A percentile compares a stretch with the other conserved stretches of the same genome.
Evolutionary conservation across 1,140 invertebrate genomes (phyloP).

Genomic region (Drosophila guanche): DNA sequence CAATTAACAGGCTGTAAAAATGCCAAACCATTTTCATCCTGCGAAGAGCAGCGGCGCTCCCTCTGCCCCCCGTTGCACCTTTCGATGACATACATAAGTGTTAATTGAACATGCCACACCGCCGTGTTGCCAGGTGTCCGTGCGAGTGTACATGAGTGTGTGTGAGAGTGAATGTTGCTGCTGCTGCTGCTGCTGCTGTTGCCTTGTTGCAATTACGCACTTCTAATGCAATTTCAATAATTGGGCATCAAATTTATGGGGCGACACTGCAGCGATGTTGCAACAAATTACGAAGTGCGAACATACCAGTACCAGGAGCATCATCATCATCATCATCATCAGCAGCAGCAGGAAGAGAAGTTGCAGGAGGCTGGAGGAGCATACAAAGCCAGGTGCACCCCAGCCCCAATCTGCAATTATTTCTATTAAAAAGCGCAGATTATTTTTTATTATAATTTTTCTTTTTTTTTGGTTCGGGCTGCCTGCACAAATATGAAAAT

Average conservation of each 20-base stretch:
- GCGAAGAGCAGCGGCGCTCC: too few relatives aligned
- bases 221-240: slow-evolving; percentile 82
- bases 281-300: slow-evolving; percentile 80
- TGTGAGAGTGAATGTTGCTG: slow-evolving; percentile 28
- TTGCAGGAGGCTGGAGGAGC: not conserved
- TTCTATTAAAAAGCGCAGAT: too few relatives aligned
- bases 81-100: slow-evolving; percentile 58
- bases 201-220: slow-evolving; percentile 70
- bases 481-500: slow-evolving; percentile 25
- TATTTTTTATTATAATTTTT: too few relatives aligned
- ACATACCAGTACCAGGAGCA: slow-evolving; percentile 53
- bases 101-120: slow-evolving; percentile 67
- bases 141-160: slow-evolving; percentile 13
- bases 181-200: slow-evolving; percentile 2
- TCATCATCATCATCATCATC: slow-evolving; percentile 13
- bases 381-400: slow-evolving; percentile 15
- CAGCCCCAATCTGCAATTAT: too few relatives aligned
- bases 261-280: slow-evolving; percentile 7
- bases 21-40: not conserved
- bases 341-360: too few relatives aligned
- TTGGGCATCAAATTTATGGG: slow-evolving; percentile 78
- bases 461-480: too few relatives aligned
- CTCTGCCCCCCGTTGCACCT: too few relatives aligned
- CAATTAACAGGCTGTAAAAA: slow-evolving; percentile 69
- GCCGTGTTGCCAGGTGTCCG: too few relatives aligned